Percentiles rank a stretch among this genome's conserved stretches.
These are phyloP conservation scores for Acanthococcus lagerstroemiae DNA, from an alignment of 2,888 invertebrate species.

Conservation along the genomic window DNA sequence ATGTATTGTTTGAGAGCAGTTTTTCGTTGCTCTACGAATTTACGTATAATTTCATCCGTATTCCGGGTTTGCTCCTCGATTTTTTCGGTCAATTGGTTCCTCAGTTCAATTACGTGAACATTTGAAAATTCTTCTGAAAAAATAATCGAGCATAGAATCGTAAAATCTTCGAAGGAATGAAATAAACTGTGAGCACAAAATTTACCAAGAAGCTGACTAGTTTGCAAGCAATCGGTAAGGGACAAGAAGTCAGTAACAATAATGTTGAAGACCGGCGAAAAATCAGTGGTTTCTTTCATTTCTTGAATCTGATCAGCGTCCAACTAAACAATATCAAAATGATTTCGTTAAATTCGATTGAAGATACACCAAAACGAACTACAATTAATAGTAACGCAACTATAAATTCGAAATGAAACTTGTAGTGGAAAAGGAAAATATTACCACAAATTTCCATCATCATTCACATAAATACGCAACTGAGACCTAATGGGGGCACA, in stretches of 20 bases:
- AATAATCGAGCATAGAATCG: neutral
- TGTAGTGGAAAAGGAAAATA: neutral
- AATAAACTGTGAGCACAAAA: neutral
- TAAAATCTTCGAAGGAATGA: neutral
- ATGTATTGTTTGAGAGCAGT: conserved; percentile 61
- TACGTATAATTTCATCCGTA: conserved; percentile 59
- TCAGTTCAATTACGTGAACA: conserved; percentile 4
- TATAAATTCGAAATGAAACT: too few relatives aligned
- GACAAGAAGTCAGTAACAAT: conserved; percentile 5
- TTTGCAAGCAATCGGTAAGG: neutral
- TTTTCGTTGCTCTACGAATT: conserved; percentile 64
- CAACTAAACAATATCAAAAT: conserved; percentile 4
- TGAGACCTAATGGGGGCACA: too few relatives aligned
- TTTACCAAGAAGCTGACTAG: conserved; percentile 14
- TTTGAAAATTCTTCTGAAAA: conserved; percentile 3
- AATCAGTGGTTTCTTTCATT: conserved; percentile 10
- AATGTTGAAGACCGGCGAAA: conserved; percentile 20
- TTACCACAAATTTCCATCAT: neutral
- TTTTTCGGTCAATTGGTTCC: conserved; percentile 6
- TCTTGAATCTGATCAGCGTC: neutral
- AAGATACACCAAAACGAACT: too few relatives aligned
- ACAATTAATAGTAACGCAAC: too few relatives aligned
- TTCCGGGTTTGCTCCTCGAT: conserved; percentile 7
- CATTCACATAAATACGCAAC: too few relatives aligned
- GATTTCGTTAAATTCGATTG: too few relatives aligned